These are phyloP conservation scores for Sebastes trivittatus DNA, from an alignment of 2,797 vertebrate species.

Conservation along the genomic window DNA sequence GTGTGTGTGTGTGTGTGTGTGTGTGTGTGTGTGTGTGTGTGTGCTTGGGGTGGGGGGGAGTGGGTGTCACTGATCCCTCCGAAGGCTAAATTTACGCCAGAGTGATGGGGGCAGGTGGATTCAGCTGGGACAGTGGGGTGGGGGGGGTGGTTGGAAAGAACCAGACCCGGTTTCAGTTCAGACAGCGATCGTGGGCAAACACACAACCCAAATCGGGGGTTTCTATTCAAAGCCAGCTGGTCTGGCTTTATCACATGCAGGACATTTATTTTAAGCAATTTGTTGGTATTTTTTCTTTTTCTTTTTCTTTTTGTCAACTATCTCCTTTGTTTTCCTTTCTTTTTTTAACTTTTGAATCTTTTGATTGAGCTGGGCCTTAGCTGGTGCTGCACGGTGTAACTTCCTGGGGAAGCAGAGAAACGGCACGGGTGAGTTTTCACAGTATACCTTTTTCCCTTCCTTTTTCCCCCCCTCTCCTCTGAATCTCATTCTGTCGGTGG, in stretches of 20 bases:
- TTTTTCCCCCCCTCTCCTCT: conserved; percentile 16
- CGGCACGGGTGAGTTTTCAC: conserved; percentile 93
- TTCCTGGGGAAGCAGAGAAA: conserved; percentile 94
- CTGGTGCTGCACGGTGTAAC: conserved; percentile 93
- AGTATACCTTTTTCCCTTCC: conserved; percentile 53
- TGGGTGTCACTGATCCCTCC: conserved; percentile 65
- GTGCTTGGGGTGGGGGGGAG: neutral
- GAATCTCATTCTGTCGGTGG: conserved; percentile 39
- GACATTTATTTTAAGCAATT: conserved; percentile 74
- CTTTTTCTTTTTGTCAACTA: conserved; percentile 6
- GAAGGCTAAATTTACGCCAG: conserved; percentile 93
- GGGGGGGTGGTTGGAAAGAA: conserved; percentile 76
- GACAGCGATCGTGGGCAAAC: conserved; percentile 88
- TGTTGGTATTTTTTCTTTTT: conserved; percentile 31
- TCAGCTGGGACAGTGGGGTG: conserved; percentile 66
- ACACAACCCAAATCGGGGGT: conserved; percentile 91
- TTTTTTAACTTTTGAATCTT: conserved; percentile 78
- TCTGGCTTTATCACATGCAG: conserved; percentile 98
- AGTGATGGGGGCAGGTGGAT: conserved; percentile 94
- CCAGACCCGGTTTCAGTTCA: conserved; percentile 86
- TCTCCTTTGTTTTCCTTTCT: conserved; percentile 22
- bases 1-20: conserved; percentile 20
- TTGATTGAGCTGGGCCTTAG: conserved; percentile 90
- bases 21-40: conserved; percentile 12
- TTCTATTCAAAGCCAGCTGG: conserved; percentile 99